Conservation (phyloP, 2,113 vertebrate species). For the Melanostigma gelatinosum region DNA sequence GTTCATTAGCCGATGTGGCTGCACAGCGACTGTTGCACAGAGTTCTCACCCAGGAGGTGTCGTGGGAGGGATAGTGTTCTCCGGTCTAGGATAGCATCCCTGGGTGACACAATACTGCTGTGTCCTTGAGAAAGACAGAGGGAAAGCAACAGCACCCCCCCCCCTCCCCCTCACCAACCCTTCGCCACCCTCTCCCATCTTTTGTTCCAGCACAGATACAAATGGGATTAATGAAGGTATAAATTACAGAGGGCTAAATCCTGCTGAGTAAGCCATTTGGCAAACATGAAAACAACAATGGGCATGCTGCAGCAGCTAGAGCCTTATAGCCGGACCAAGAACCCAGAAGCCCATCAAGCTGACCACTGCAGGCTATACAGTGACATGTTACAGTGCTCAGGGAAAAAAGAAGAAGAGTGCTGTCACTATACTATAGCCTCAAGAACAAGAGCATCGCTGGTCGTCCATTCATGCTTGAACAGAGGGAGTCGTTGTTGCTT, state of each 20-base stretch:
- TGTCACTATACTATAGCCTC: slow-evolving; percentile 22
- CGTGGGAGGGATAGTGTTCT: slow-evolving; percentile 47
- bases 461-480: slow-evolving; percentile 23
- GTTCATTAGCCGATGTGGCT: slow-evolving; percentile 77
- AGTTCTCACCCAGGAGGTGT: slow-evolving; percentile 52
- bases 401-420: neutral
- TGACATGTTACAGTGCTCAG: neutral
- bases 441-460: slow-evolving; percentile 28
- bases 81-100: slow-evolving; percentile 60
- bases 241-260: slow-evolving; percentile 81
- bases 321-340: slow-evolving; percentile 15
- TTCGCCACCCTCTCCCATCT: slow-evolving; percentile 60
- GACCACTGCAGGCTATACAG: slow-evolving; percentile 34
- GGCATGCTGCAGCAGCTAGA: slow-evolving; percentile 52
- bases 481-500: slow-evolving; percentile 41
- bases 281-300: slow-evolving; percentile 78
- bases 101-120: slow-evolving; percentile 70
- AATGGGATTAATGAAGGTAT: slow-evolving; percentile 83
- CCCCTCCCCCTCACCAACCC: slow-evolving; percentile 36
- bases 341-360: neutral
- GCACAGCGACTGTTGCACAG: slow-evolving; percentile 58
- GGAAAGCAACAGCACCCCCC: slow-evolving; percentile 13
- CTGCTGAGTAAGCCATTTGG: slow-evolving; percentile 80
- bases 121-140: slow-evolving; percentile 74
- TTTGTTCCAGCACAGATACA: slow-evolving; percentile 80